These are phyloP conservation scores for Philopedon plagiatum DNA, from an alignment of 2,888 invertebrate species.

Conservation along the genomic window DNA sequence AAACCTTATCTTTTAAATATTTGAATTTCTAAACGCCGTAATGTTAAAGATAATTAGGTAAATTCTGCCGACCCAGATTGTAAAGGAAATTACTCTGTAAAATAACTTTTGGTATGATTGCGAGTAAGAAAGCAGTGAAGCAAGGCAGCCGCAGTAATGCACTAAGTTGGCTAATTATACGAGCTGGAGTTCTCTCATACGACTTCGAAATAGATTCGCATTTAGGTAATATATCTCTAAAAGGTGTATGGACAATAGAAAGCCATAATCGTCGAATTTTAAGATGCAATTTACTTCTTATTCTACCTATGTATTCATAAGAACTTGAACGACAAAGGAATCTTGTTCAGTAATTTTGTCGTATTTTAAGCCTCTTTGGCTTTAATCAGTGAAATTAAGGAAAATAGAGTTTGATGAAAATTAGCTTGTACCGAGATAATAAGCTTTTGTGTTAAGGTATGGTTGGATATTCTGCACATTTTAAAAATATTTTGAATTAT, in stretches of 20 bases:
- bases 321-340: slow-evolving; percentile 5
- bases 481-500: too few species aligned
- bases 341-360: too few species aligned
- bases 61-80: slow-evolving; percentile 53
- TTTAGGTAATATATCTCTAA: slow-evolving; percentile 38
- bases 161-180: slow-evolving; percentile 49
- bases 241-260: slow-evolving; percentile 42
- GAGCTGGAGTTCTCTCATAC: slow-evolving; percentile 44
- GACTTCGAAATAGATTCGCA: slow-evolving; percentile 44
- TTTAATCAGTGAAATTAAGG: too few species aligned
- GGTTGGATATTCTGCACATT: too few species aligned
- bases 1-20: slow-evolving; percentile 51
- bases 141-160: slow-evolving; percentile 48
- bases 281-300: background rate
- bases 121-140: slow-evolving; percentile 47
- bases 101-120: slow-evolving; percentile 52
- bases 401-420: too few species aligned
- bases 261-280: slow-evolving; percentile 16
- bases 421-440: too few species aligned
- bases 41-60: slow-evolving; percentile 53
- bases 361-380: too few species aligned
- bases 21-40: slow-evolving; percentile 50
- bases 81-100: slow-evolving; percentile 52
- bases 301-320: slow-evolving; percentile 6
- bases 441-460: too few species aligned